phyloP scores from a whole-genome alignment of 2,113 vertebrate genomes.

The Rhinopomastus cyanomelas region DNA sequence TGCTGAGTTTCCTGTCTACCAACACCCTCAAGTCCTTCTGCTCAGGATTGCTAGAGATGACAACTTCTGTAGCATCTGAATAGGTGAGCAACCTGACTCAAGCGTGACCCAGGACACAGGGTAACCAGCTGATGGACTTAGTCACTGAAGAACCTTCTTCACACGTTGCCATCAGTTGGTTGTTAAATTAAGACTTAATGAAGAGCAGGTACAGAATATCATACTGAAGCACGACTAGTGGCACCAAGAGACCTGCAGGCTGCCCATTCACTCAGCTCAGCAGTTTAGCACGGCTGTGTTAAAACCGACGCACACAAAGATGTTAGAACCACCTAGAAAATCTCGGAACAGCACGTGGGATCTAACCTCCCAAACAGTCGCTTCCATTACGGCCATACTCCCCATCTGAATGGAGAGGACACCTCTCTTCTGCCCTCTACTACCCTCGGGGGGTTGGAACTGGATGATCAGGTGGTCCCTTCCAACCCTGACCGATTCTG shows the following conservation, averaged over 20 bases:
- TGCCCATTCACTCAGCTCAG: slow-evolving; percentile 5
- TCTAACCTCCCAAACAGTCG: neutral
- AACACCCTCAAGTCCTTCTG: too few relatives aligned
- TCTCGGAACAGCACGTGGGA: neutral
- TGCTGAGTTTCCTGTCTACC: too few relatives aligned
- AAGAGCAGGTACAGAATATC: neutral
- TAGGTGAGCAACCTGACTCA: neutral
- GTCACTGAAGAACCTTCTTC: neutral
- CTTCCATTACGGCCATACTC: neutral
- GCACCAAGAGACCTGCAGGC: neutral
- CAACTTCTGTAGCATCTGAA: neutral
- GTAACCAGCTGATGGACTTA: neutral
- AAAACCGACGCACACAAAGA: neutral
- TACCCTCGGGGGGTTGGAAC: too few relatives aligned
- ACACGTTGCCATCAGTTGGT: neutral
- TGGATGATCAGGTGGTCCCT: too few relatives aligned
- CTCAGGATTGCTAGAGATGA: neutral
- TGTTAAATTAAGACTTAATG: neutral
- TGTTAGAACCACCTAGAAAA: slow-evolving; percentile 2
- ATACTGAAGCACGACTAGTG: neutral
- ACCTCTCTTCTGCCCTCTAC: neutral
- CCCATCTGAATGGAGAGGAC: neutral
- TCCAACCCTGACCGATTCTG: too few relatives aligned
- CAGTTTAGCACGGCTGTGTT: neutral
- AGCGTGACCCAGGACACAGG: neutral